A percentile compares a stretch with the other conserved stretches of the same genome.
These are phyloP conservation scores for Montipora cactus DNA, from an alignment of 64 coral and sea anemone genomes.

Conservation along the genomic window DNA sequence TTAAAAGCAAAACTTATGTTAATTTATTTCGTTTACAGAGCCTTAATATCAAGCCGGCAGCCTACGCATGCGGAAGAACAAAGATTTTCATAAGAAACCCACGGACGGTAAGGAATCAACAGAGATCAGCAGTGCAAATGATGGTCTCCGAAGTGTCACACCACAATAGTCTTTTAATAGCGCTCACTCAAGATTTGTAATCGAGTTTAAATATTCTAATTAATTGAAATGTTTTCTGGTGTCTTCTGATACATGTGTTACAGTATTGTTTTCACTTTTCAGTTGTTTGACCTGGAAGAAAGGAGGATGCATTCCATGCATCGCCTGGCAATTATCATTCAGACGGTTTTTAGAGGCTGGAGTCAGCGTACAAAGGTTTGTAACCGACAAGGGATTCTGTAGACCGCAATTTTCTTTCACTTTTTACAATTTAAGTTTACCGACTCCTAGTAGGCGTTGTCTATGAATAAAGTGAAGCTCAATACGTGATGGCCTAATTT, in stretches of 20 bases:
- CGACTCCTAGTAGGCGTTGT: too few relatives aligned
- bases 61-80: slow-evolving; percentile 92
- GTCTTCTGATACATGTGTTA: neutral
- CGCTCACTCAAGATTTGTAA: too few relatives aligned
- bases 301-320: slow-evolving; percentile 84
- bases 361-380: slow-evolving; percentile 77
- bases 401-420: too few relatives aligned
- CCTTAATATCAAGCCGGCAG: slow-evolving; percentile 80
- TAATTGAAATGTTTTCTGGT: neutral
- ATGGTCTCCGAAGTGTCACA: too few relatives aligned
- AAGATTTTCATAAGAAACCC: slow-evolving; percentile 98
- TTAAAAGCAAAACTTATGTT: neutral
- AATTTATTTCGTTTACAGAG: slow-evolving; percentile 39
- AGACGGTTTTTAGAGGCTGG: slow-evolving; percentile 92
- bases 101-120: slow-evolving; percentile 76
- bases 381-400: neutral
- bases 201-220: too few relatives aligned
- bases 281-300: slow-evolving; percentile 97
- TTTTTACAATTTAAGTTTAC: too few relatives aligned
- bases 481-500: too few relatives aligned
- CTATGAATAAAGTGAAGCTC: too few relatives aligned
- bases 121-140: neutral
- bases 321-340: slow-evolving; percentile 90
- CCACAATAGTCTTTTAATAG: too few relatives aligned
- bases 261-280: neutral